These are phyloP conservation scores for Protophormia terraenovae DNA, from an alignment of 2,888 invertebrate species.

Conservation along the genomic window DNA sequence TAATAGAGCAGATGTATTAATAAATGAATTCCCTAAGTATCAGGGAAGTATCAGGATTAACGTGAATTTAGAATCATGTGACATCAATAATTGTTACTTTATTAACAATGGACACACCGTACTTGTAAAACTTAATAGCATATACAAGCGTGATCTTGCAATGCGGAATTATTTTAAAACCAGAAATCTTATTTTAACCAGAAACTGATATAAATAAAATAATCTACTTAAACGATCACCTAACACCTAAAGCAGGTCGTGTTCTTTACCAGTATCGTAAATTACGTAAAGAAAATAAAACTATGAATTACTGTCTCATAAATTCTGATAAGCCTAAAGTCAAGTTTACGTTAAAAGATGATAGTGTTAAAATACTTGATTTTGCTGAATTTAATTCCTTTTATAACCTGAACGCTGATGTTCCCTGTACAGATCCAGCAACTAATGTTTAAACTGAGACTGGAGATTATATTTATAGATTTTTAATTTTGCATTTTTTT, in stretches of 20 bases:
- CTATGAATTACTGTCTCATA: no score
- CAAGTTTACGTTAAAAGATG: background rate
- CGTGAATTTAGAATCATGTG: background rate
- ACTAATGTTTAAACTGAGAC: no score
- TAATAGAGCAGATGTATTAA: background rate
- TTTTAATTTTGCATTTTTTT: no score
- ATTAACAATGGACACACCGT: background rate
- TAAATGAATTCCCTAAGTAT: background rate
- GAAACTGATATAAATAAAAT: background rate
- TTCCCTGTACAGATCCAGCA: no score
- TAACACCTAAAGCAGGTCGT: background rate
- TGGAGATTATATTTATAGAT: no score
- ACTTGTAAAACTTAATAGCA: background rate
- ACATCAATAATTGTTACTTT: background rate
- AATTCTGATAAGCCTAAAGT: background rate
- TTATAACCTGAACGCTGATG: no score
- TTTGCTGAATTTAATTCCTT: background rate
- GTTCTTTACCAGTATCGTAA: background rate
- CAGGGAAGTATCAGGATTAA: no score
- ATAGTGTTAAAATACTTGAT: background rate
- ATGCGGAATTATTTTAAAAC: background rate
- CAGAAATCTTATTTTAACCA: background rate
- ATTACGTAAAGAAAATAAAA: background rate
- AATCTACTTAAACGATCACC: background rate
- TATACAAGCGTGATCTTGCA: background rate